Conservation (phyloP, 2,797 vertebrate species). For the Gallinago solitaria region DNA sequence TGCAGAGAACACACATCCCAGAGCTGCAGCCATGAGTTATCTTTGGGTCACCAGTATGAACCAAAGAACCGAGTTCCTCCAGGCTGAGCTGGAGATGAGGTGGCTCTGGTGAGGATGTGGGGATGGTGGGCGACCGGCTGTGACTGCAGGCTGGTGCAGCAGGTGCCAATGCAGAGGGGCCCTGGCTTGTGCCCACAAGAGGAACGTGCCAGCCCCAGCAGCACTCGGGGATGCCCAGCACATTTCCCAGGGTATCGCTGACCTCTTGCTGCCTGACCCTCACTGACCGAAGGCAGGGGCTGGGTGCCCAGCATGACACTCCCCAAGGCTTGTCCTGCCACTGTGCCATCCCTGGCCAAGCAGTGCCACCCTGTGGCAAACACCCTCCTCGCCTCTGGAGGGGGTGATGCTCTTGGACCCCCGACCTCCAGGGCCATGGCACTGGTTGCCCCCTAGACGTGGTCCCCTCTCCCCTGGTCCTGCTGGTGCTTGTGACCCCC, state of each 20-base stretch:
- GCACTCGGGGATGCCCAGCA: rapidly evolving
- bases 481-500: rapidly evolving
- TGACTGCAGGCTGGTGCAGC: neutral
- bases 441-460: no score
- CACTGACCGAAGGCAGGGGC: neutral
- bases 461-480: neutral
- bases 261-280: neutral
- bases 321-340: neutral
- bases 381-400: rapidly evolving
- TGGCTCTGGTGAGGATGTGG: neutral
- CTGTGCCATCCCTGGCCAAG: neutral
- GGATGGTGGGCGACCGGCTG: neutral
- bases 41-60: neutral
- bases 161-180: rapidly evolving
- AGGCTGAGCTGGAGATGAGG: neutral
- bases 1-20: neutral
- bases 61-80: neutral
- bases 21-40: neutral
- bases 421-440: neutral
- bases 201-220: neutral
- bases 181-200: rapidly evolving
- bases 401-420: neutral
- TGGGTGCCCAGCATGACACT: neutral
- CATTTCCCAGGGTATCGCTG: rapidly evolving
- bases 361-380: constrained; percentile 50